phyloP scores from a whole-genome alignment of 2,888 invertebrate species.

The Drosophila algonquin region DNA sequence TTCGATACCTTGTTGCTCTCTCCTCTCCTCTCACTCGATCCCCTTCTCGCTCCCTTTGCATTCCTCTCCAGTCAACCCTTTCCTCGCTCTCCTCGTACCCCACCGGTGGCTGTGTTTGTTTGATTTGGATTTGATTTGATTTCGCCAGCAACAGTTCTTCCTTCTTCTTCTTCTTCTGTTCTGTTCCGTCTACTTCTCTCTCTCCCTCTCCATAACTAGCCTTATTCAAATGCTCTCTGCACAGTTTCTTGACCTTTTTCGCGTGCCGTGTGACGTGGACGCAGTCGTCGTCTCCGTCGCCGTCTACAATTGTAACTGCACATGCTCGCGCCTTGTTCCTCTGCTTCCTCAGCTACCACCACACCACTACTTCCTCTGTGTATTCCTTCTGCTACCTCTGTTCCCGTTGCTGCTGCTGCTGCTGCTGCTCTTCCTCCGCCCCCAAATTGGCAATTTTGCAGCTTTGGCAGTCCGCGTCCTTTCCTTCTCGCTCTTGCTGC shows the following conservation, averaged over 20 bases:
- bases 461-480: conserved; percentile 58
- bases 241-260: conserved; percentile 73
- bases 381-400: not conserved
- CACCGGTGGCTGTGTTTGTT: conserved; percentile 63
- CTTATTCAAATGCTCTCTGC: conserved; percentile 65
- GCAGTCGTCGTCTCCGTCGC: conserved; percentile 26
- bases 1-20: conserved; percentile 73
- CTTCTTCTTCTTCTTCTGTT: conserved; percentile 15
- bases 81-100: not conserved
- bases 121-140: conserved; percentile 81
- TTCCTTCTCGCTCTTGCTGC: conserved; percentile 9
- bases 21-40: not conserved
- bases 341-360: conserved; percentile 6
- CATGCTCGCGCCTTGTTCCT: conserved; percentile 64
- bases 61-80: not conserved
- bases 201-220: not conserved
- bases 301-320: conserved; percentile 69
- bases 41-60: not conserved
- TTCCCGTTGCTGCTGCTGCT: conserved; percentile 30
- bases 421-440: conserved; percentile 37
- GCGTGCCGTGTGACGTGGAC: conserved; percentile 67
- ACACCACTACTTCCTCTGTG: not conserved
- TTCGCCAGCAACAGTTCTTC: conserved; percentile 50
- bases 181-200: conserved; percentile 21
- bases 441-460: conserved; percentile 66